Base-by-base conservation (phyloP, 2,888 invertebrate genomes). In the Eupeodes latifasciatus region DNA sequence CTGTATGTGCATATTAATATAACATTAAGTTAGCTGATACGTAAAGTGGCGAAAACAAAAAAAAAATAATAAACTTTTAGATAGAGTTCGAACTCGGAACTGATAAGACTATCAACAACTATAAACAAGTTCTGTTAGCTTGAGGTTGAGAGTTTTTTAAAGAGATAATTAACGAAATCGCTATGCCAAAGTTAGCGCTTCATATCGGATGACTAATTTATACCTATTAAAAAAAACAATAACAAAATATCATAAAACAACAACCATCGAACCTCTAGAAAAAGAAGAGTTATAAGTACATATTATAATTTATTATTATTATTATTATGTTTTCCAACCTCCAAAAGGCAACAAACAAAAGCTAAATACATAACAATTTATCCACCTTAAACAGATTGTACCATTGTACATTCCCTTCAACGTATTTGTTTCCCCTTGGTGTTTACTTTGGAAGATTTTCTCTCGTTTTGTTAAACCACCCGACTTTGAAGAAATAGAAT, bases 161-260 rank as follows among this genome's bases (percentile, higher is more conserved):
- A 36, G 71, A 34, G 55, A 72, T 62, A 69, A 55, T 76, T 34
- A 77, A 51, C 49, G 71, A 40, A 64, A 53, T 49, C 16, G 12
- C 6, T 19, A 27, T 3, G 36, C 27, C 27, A 40, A 1, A 40
- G 4, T 36, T 64, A n/a, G 11, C 14, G 64, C 12, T 40, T 14
- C 27, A 19, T n/a, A 27, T 3, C 34, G 14, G 36, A 84, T 80
- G 85, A 81, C 61, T 85, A 81, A 85, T 81, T 53, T 81, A 40
- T 85, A 85, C 77, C 53, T 77, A 77, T 81, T 77, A 81, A n/a
- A 11, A 19, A 11, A 62, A 77, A 49, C 40, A 40, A 12, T 64
- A n/a, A 57, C 19, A 64, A 10, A 61, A 16, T 57, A 69, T 5
- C 44, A 76, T n/a, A 62, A 19, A 16, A 27, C n/a, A 66, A 10